phyloP scores from a whole-genome alignment of 2,797 vertebrate genomes.

The Chloroceryle amazona region DNA sequence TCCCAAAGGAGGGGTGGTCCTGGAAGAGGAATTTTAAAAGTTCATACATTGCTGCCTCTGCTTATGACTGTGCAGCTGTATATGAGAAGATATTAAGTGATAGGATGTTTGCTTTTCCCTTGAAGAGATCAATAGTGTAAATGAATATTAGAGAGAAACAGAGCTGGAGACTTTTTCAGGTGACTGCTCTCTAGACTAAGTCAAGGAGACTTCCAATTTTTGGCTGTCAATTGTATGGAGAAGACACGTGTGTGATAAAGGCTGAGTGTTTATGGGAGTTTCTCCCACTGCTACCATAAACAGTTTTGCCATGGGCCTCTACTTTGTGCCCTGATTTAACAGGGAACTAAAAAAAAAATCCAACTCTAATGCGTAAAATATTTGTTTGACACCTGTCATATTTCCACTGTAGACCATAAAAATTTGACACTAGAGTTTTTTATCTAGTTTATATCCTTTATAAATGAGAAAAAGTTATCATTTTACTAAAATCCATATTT shows the following conservation, averaged over 20 bases:
- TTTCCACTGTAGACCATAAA: background rate
- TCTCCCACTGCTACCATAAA: background rate
- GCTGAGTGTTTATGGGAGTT: background rate
- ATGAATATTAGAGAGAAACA: background rate
- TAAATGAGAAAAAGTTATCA: background rate
- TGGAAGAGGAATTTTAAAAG: background rate
- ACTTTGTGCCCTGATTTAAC: background rate
- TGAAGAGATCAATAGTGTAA: background rate
- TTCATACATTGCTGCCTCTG: background rate
- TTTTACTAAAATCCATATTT: background rate
- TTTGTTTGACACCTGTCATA: background rate
- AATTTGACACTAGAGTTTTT: background rate
- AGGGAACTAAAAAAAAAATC: background rate
- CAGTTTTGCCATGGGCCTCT: fast-evolving
- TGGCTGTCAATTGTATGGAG: background rate
- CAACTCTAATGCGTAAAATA: background rate
- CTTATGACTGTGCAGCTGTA: background rate
- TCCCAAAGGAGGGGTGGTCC: background rate
- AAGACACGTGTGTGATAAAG: fast-evolving
- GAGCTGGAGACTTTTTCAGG: background rate
- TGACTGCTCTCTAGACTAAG: background rate
- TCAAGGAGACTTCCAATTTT: background rate
- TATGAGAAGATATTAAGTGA: background rate
- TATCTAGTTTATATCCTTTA: background rate
- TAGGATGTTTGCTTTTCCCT: background rate